These are phyloP conservation scores for Epinephelus fuscoguttatus DNA, from an alignment of 2,113 vertebrate species.

Conservation along the genomic window DNA sequence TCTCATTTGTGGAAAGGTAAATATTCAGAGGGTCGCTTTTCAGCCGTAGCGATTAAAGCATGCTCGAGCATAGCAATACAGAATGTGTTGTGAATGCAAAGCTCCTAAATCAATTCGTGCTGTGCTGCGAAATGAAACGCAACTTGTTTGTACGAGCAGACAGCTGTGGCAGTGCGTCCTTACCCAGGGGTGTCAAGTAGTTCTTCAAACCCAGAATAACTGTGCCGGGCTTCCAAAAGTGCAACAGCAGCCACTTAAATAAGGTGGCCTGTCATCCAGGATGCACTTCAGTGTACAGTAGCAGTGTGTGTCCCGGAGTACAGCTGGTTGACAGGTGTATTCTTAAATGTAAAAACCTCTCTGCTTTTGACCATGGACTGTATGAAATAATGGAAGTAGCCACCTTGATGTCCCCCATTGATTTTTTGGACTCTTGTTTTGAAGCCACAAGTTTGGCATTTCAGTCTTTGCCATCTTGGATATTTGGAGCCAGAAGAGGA, in stretches of 20 bases:
- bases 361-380: not conserved
- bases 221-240: constrained; percentile 49
- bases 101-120: constrained; percentile 62
- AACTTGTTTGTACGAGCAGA: constrained; percentile 74
- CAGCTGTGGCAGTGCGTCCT: constrained; percentile 68
- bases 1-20: constrained; percentile 73
- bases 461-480: no score
- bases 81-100: constrained; percentile 70
- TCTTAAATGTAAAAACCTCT: constrained; percentile 24
- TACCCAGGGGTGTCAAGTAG: constrained; percentile 67
- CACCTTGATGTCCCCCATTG: no score
- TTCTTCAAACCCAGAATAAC: constrained; percentile 70
- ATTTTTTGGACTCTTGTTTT: no score
- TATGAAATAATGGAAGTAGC: no score
- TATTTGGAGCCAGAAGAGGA: no score
- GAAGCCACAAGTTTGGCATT: no score
- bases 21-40: constrained; percentile 73
- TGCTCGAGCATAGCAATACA: constrained; percentile 60
- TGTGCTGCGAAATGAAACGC: constrained; percentile 61
- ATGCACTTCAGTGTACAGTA: constrained; percentile 53
- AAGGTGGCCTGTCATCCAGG: constrained; percentile 50
- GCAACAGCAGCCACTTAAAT: constrained; percentile 54
- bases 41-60: constrained; percentile 58
- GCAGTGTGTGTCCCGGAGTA: constrained; percentile 11
- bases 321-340: constrained; percentile 33